Percentiles rank a stretch among this genome's conserved stretches.
phyloP scores from a whole-genome alignment of 2,888 invertebrate genomes.

The Leptinotarsa rubiginosa region DNA sequence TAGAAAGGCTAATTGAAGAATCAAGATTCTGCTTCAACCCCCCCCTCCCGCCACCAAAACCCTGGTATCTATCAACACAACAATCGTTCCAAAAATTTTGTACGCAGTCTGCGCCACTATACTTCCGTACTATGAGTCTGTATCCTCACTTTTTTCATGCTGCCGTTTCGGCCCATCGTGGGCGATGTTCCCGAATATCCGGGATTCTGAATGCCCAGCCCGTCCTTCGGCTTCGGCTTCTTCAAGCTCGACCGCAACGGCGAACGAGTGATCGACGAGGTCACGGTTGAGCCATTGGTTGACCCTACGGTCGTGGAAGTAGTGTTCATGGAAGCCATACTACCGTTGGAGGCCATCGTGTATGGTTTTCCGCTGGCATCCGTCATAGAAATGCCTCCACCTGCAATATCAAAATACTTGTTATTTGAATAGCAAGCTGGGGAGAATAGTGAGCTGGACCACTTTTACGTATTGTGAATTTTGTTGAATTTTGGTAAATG shows the following conservation, averaged over 20 bases:
- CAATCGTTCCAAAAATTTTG: background rate
- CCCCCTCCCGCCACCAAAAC: too few species aligned
- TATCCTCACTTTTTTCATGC: slow-evolving; percentile 91
- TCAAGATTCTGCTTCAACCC: background rate
- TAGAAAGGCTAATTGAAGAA: background rate
- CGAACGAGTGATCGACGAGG: slow-evolving; percentile 68
- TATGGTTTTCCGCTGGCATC: slow-evolving; percentile 89
- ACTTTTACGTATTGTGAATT: too few species aligned
- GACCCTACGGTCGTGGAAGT: slow-evolving; percentile 76
- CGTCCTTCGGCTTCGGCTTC: slow-evolving; percentile 72
- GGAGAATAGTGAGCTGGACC: too few species aligned
- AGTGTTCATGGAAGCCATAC: slow-evolving; percentile 80
- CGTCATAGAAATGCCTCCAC: slow-evolving; percentile 80
- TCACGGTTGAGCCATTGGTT: slow-evolving; percentile 69
- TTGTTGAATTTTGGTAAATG: too few species aligned
- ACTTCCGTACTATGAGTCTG: slow-evolving; percentile 94
- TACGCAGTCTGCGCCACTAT: slow-evolving; percentile 59
- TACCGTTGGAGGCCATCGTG: slow-evolving; percentile 68
- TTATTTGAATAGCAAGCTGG: background rate
- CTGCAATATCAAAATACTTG: slow-evolving; percentile 34
- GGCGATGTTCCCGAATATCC: slow-evolving; percentile 88
- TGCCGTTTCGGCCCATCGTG: slow-evolving; percentile 84
- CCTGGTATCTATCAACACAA: too few species aligned
- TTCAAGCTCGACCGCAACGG: slow-evolving; percentile 86
- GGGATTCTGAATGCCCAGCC: slow-evolving; percentile 88